Conservation (phyloP, 53 echinoderm and acorn worm genomes). For the Echinometra lucunter region DNA sequence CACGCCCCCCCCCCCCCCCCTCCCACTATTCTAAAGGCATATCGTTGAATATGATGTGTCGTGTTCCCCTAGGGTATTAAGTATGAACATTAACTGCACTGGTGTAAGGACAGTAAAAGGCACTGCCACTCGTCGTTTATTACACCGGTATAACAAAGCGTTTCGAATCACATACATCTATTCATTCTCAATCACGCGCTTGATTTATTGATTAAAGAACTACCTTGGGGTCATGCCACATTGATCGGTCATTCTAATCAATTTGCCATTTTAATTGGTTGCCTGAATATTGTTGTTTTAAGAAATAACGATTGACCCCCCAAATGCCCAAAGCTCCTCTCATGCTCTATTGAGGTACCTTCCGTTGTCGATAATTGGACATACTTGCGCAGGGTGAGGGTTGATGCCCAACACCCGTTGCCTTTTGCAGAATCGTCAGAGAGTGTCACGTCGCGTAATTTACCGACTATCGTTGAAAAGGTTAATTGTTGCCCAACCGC, state of each 20-base stretch:
- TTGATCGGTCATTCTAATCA: slow-evolving; percentile 1
- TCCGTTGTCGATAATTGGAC: not conserved
- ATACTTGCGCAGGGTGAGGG: not conserved
- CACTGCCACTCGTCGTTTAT: not conserved
- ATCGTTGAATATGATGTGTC: no score
- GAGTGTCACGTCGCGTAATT: slow-evolving; percentile 61
- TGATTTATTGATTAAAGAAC: slow-evolving; percentile 29
- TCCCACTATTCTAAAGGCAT: no score
- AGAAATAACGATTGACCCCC: slow-evolving; percentile 22
- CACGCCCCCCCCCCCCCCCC: not conserved
- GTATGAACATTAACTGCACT: not conserved
- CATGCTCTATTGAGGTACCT: not conserved
- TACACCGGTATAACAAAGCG: not conserved
- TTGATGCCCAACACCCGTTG: not conserved
- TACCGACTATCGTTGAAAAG: slow-evolving; percentile 41
- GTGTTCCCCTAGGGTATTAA: not conserved
- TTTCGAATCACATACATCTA: not conserved
- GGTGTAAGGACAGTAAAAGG: not conserved
- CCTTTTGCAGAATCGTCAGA: not conserved
- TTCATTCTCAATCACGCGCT: slow-evolving; percentile 5
- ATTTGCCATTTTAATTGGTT: not conserved
- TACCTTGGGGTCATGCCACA: not conserved
- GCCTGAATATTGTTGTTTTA: not conserved
- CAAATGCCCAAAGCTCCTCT: not conserved
- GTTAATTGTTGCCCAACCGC: slow-evolving; percentile 62